Percentiles rank a stretch among this genome's conserved stretches.
Evolutionary conservation across 1,140 invertebrate species (phyloP).

Genomic region (Dinothrombium tinctorium): DNA sequence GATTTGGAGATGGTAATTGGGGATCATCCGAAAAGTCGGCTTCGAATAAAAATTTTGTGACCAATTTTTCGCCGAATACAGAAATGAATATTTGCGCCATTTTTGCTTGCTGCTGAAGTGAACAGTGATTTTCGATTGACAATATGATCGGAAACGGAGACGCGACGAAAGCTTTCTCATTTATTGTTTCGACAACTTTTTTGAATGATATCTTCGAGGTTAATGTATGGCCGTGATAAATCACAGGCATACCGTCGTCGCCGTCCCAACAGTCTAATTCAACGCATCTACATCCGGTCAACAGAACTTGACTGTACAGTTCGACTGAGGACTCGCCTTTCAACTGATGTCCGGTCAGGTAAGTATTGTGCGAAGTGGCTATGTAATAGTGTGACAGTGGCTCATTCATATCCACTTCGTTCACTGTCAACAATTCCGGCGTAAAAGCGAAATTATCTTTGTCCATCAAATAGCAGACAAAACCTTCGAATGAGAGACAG

Average conservation of each 20-base stretch:
- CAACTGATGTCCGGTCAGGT: constrained; percentile 23
- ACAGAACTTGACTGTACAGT: constrained; percentile 26
- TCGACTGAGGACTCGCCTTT: constrained; percentile 30
- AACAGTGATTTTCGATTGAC: constrained; percentile 94
- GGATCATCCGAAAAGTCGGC: constrained; percentile 16
- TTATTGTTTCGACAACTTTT: constrained; percentile 30
- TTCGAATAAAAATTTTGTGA: background rate
- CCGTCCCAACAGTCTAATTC: constrained; percentile 37
- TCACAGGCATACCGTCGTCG: constrained; percentile 27
- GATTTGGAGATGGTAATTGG: constrained; percentile 21
- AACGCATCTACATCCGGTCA: constrained; percentile 13
- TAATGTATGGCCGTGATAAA: constrained; percentile 33
- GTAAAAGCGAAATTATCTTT: constrained; percentile 78
- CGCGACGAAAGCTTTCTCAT: constrained; percentile 30
- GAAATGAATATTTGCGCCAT: constrained; percentile 38
- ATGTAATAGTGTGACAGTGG: constrained; percentile 38
- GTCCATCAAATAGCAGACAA: constrained; percentile 73
- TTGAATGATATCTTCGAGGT: constrained; percentile 30
- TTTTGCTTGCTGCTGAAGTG: constrained; percentile 61
- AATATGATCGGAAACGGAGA: constrained; percentile 60
- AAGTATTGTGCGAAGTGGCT: constrained; percentile 37
- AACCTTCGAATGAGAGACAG: constrained; percentile 81
- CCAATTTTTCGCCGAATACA: constrained; percentile 12
- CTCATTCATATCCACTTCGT: constrained; percentile 35
- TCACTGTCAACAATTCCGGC: constrained; percentile 42